phyloP scores from a whole-genome alignment of 2,888 invertebrate genomes.

The Zhuqinia jingwanae region DNA sequence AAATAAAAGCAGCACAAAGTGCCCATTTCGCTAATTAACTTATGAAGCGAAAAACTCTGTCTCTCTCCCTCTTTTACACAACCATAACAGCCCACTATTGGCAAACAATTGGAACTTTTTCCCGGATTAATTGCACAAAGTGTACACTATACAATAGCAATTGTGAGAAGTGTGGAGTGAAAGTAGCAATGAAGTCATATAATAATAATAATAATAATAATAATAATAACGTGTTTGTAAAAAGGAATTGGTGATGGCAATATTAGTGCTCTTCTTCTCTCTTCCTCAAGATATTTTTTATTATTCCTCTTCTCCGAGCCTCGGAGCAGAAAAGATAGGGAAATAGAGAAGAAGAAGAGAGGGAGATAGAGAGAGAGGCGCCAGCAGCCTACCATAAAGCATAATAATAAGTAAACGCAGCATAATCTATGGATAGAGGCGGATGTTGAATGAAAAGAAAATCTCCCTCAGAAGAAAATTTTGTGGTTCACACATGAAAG shows the following conservation, averaged over 20 bases:
- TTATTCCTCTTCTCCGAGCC: constrained; percentile 7
- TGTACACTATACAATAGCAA: constrained; percentile 33
- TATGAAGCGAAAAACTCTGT: constrained; percentile 5
- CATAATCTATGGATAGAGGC: constrained; percentile 56
- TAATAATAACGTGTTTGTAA: constrained; percentile 4
- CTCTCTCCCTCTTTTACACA: not conserved
- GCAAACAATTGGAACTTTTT: constrained; percentile 57
- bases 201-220: too few relatives aligned
- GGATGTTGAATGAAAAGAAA: constrained; percentile 61
- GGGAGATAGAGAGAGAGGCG: constrained; percentile 49
- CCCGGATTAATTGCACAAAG: constrained; percentile 65
- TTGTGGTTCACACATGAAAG: constrained; percentile 63
- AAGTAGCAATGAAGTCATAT: not conserved
- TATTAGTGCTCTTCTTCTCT: not conserved
- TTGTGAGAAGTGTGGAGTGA: constrained; percentile 6
- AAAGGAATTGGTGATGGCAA: constrained; percentile 15
- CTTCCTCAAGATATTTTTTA: constrained; percentile 19
- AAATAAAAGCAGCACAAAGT: too few relatives aligned
- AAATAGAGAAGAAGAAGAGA: too few relatives aligned
- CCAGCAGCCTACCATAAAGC: constrained; percentile 53
- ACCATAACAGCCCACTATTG: constrained; percentile 1
- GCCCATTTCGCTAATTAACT: constrained; percentile 40
- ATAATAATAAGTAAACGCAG: constrained; percentile 64
- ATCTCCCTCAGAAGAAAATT: constrained; percentile 63
- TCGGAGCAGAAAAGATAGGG: too few relatives aligned